Percentiles rank a stretch among this genome's conserved stretches.
Evolutionary conservation across 1,140 invertebrate genomes (phyloP).

Genomic region (Drosophila biarmipes): DNA sequence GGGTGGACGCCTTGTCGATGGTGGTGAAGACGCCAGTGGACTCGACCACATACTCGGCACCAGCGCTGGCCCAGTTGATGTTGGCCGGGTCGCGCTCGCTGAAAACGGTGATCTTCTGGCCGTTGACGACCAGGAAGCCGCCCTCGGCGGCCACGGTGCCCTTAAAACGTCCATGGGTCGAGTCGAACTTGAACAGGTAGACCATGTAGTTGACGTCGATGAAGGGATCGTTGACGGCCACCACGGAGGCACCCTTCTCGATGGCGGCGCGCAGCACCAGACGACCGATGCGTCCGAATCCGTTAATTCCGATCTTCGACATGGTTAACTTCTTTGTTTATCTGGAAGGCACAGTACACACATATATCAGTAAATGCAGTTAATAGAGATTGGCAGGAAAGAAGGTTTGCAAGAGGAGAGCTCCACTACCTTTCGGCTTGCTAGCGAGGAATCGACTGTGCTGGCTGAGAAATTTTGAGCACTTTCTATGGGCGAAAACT

Average conservation of each 20-base stretch:
- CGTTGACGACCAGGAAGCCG: slow-evolving; percentile 94
- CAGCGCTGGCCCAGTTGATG: slow-evolving; percentile 96
- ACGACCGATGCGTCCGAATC: slow-evolving; percentile 98
- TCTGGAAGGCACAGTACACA: slow-evolving; percentile 30
- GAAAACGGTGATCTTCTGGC: slow-evolving; percentile 94
- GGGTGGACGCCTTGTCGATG: slow-evolving; percentile 94
- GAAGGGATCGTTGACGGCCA: slow-evolving; percentile 97
- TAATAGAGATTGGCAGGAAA: background rate
- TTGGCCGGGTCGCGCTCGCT: slow-evolving; percentile 94
- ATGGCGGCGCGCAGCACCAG: slow-evolving; percentile 95
- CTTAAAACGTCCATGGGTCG: slow-evolving; percentile 96
- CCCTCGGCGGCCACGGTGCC: slow-evolving; percentile 92
- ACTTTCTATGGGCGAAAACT: slow-evolving; percentile 43
- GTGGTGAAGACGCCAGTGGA: slow-evolving; percentile 99
- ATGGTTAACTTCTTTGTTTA: slow-evolving; percentile 47
- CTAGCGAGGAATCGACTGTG: slow-evolving; percentile 75
- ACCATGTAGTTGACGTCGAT: slow-evolving; percentile 98
- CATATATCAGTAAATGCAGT: slow-evolving; percentile 10
- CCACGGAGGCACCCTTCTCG: slow-evolving; percentile 92
- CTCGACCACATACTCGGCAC: slow-evolving; percentile 98
- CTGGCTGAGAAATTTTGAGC: slow-evolving; percentile 40
- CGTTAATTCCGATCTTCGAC: slow-evolving; percentile 94
- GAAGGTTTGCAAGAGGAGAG: background rate
- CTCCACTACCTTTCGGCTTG: slow-evolving; percentile 64
- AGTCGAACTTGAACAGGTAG: slow-evolving; percentile 99